phyloP scores from a whole-genome alignment of 2,888 invertebrate species.

The Drosophila anceps region DNA sequence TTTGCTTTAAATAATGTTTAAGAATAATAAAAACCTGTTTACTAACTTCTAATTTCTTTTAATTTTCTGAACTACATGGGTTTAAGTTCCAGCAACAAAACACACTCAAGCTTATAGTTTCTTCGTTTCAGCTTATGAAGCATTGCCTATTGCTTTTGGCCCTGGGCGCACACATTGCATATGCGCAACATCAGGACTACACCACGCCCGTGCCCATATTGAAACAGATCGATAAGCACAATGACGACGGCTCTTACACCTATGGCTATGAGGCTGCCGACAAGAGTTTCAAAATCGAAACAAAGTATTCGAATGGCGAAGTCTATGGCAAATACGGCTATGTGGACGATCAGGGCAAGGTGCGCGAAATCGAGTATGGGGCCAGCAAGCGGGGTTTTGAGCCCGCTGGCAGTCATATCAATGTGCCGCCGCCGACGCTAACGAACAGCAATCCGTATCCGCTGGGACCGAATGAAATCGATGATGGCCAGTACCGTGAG shows the following conservation, averaged over 20 bases:
- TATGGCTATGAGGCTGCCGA: slow-evolving; percentile 95
- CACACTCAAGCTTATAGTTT: neutral
- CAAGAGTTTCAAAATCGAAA: slow-evolving; percentile 94
- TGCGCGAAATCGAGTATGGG: slow-evolving; percentile 93
- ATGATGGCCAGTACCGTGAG: slow-evolving; percentile 94
- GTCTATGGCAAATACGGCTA: slow-evolving; percentile 96
- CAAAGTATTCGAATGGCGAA: slow-evolving; percentile 93
- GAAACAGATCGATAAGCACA: slow-evolving; percentile 93
- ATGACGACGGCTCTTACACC: slow-evolving; percentile 95
- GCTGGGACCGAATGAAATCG: slow-evolving; percentile 88
- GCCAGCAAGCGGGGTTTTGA: slow-evolving; percentile 93
- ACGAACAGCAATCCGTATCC: slow-evolving; percentile 87
- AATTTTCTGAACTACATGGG: neutral
- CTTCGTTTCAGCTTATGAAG: slow-evolving; percentile 29
- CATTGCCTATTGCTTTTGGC: slow-evolving; percentile 37
- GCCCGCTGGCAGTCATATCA: slow-evolving; percentile 90
- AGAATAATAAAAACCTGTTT: too few relatives aligned
- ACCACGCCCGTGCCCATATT: slow-evolving; percentile 93
- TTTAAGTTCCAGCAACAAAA: neutral
- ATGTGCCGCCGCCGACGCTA: slow-evolving; percentile 94
- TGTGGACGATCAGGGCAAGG: slow-evolving; percentile 91
- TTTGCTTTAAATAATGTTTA: too few relatives aligned
- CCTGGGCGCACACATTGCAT: slow-evolving; percentile 57
- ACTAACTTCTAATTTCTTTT: too few relatives aligned
- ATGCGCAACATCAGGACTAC: slow-evolving; percentile 86